Base-by-base conservation (phyloP, 2,888 invertebrate species). In the Andrena dorsata region DNA sequence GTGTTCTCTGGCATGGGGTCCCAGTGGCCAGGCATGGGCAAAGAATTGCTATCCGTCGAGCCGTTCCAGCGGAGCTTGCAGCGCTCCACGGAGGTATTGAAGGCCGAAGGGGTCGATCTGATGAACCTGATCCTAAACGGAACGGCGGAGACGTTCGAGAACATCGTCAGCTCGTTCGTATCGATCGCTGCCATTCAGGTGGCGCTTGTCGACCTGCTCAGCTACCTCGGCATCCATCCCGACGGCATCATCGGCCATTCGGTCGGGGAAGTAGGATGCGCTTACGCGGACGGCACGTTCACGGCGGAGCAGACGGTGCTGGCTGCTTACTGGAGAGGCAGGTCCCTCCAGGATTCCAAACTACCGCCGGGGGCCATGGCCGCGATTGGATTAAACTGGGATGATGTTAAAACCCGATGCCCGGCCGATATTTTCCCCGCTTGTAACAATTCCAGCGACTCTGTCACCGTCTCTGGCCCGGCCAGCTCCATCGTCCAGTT, bases 1-100 rank as follows among this genome's bases (percentile, higher is more conserved):
- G 96, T 99, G 84, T 99, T 98, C 95, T 97, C 98, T 63, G 99
- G 99, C 80, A 99, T 99, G 99, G 99, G 99, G 16, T 97, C 98
- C 58, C 99, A 99, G 94, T 99, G 99, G 99, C 95, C 97, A 65
- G 98, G 98, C 90, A 99, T 99, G 99, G 99, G 97, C 16, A 96
- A 96, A 92, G 96, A 97, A 79, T 95, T 99, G 87, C 96, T 99
- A 96, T 94, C 95, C 83, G 95, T 99, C 84, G 97, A 98, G 72
- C 94, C 95, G 0, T 99, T 99, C 95, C 96, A 96, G 83, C 95
- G 96, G 73, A 97, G 98, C 77, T 96, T 99, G 86, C 95, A 95
- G 86, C 96, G 96, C 82, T 97, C 97, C 86, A 97, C 97, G 6
- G 96, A 96, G 65, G 96, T 96, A 16, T 95, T 99, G 51, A 95